Percentiles rank a stretch among this genome's conserved stretches.
These are phyloP conservation scores for Oryzias celebensis DNA, from an alignment of 2,113 vertebrate species.

Conservation along the genomic window DNA sequence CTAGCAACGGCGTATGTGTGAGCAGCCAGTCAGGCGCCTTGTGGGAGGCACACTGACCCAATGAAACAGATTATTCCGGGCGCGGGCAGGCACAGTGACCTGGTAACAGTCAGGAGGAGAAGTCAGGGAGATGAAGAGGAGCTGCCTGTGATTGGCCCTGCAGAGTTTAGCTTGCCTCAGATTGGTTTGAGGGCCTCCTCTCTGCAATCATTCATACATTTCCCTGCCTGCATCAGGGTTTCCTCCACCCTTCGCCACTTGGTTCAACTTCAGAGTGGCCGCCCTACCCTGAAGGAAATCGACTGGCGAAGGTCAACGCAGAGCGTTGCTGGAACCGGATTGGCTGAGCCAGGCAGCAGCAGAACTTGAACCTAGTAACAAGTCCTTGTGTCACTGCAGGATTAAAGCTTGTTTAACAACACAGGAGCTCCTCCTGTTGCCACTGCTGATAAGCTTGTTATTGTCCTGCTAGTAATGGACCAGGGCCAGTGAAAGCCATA, in stretches of 20 bases:
- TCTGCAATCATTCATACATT: constrained; percentile 81
- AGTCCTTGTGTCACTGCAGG: constrained; percentile 60
- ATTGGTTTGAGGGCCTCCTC: constrained; percentile 60
- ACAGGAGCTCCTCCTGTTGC: constrained; percentile 53
- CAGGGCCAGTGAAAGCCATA: constrained; percentile 45
- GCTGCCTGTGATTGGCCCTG: constrained; percentile 53
- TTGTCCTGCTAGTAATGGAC: constrained; percentile 52
- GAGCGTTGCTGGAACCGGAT: constrained; percentile 58
- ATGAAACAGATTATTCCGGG: constrained; percentile 74
- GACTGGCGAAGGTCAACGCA: constrained; percentile 71
- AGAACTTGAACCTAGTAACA: constrained; percentile 76
- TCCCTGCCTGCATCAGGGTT: constrained; percentile 67
- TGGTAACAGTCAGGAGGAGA: constrained; percentile 81
- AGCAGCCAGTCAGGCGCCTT: constrained; percentile 75
- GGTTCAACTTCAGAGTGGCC: constrained; percentile 55
- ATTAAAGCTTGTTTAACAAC: constrained; percentile 66
- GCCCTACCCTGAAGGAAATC: constrained; percentile 67
- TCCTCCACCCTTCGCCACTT: constrained; percentile 52
- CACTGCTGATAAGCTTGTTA: constrained; percentile 57
- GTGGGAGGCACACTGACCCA: constrained; percentile 79
- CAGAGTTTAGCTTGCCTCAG: constrained; percentile 25
- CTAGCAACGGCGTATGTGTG: constrained; percentile 77
- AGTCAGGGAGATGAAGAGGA: constrained; percentile 61
- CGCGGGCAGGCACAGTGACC: constrained; percentile 77
- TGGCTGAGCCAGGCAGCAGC: constrained; percentile 65